A percentile compares a stretch with the other conserved stretches of the same genome.
These are phyloP conservation scores for Polymixis lichenea DNA, from an alignment of 2,888 invertebrate genomes.

Conservation along the genomic window DNA sequence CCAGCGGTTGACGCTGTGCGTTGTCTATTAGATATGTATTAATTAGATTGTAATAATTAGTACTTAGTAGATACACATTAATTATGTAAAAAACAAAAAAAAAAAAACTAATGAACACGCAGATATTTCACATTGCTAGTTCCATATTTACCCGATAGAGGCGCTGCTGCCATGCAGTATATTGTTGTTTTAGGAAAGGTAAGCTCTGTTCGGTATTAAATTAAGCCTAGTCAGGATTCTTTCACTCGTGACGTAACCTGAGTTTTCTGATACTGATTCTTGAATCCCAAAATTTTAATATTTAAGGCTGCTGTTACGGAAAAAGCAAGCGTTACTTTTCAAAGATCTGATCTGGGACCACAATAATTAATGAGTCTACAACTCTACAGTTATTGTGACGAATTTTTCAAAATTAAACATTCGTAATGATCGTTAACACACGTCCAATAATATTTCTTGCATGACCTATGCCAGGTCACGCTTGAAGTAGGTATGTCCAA, in stretches of 20 bases:
- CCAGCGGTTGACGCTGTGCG: too few species aligned
- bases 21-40: too few species aligned
- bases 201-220: background rate
- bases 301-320: background rate
- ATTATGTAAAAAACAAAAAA: background rate
- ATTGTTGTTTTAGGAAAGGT: conserved; percentile 11
- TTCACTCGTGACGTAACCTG: background rate
- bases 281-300: background rate
- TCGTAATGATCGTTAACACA: background rate
- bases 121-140: background rate
- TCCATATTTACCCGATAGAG: background rate
- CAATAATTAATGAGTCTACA: background rate
- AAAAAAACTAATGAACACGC: too few species aligned
- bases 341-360: background rate
- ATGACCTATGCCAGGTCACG: background rate
- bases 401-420: background rate
- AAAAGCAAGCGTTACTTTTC: background rate
- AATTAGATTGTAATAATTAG: too few species aligned
- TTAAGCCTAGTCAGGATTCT: background rate
- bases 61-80: too few species aligned
- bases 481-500: background rate
- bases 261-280: background rate
- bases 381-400: background rate
- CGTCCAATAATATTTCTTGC: background rate
- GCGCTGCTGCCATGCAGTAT: background rate